phyloP scores from a whole-genome alignment of 2,888 invertebrate species.

The Monopis laevigella region DNA sequence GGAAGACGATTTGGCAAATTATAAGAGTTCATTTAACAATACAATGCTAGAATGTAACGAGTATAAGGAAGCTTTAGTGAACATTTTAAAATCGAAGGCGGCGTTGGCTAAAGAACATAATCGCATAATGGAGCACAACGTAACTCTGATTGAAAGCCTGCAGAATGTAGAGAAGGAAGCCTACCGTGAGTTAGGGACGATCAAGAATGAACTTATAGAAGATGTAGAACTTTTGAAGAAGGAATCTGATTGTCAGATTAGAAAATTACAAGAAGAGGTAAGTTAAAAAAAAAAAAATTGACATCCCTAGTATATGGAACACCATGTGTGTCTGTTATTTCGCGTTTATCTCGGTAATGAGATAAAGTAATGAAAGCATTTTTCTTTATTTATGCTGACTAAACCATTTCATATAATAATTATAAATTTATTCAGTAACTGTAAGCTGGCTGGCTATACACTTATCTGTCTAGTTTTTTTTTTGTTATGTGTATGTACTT shows the following conservation, averaged over 20 bases:
- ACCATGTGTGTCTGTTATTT: too few relatives aligned
- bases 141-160: constrained; percentile 51
- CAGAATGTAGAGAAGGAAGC: constrained; percentile 58
- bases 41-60: constrained; percentile 51
- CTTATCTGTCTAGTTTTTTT: too few relatives aligned
- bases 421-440: too few relatives aligned
- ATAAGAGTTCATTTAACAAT: constrained; percentile 42
- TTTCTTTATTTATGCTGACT: too few relatives aligned
- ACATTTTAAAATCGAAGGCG: constrained; percentile 55
- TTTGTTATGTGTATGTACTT: too few relatives aligned
- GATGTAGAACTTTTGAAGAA: constrained; percentile 54
- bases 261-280: constrained; percentile 50
- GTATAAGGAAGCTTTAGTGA: constrained; percentile 55
- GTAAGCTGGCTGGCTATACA: too few relatives aligned
- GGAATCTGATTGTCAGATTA: constrained; percentile 50
- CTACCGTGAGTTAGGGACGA: constrained; percentile 52
- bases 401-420: too few relatives aligned
- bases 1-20: constrained; percentile 41
- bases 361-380: too few relatives aligned
- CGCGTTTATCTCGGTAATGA: too few relatives aligned
- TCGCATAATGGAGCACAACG: constrained; percentile 60
- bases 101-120: constrained; percentile 53
- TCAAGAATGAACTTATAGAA: constrained; percentile 54
- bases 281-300: too few relatives aligned
- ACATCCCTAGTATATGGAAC: too few relatives aligned